Percentiles rank a stretch among this genome's conserved stretches.
Evolutionary conservation across 2,113 vertebrate species (phyloP).

Genomic region (Corvus cornix): DNA sequence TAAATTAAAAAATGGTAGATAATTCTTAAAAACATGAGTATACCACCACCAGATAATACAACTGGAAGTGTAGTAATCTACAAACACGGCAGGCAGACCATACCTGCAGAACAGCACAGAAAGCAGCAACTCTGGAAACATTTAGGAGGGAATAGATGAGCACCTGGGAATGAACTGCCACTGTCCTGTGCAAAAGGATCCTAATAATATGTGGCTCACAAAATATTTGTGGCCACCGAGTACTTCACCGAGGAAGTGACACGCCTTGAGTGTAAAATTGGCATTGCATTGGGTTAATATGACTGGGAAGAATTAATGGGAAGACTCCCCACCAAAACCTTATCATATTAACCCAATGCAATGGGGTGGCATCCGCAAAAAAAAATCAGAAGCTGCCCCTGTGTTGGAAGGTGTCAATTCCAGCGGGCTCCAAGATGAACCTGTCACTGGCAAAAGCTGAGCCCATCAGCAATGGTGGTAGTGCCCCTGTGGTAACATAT

Average conservation of each 20-base stretch:
- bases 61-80: neutral
- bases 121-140: neutral
- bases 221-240: neutral
- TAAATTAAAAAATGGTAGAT: neutral
- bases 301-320: too few relatives aligned
- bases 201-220: fast-evolving
- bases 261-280: neutral
- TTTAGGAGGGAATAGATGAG: neutral
- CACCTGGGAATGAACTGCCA: neutral
- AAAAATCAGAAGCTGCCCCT: neutral
- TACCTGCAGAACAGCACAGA: neutral
- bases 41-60: neutral
- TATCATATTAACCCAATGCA: neutral
- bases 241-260: neutral
- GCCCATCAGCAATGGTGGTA: neutral
- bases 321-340: neutral
- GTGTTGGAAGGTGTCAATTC: neutral
- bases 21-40: neutral
- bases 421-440: neutral
- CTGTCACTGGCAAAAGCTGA: neutral
- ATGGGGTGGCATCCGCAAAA: neutral
- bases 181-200: neutral
- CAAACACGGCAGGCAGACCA: neutral
- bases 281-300: neutral
- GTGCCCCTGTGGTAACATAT: fast-evolving